Evolutionary conservation across 2,797 vertebrate species (phyloP).

Genomic region (Pygocentrus nattereri): DNA sequence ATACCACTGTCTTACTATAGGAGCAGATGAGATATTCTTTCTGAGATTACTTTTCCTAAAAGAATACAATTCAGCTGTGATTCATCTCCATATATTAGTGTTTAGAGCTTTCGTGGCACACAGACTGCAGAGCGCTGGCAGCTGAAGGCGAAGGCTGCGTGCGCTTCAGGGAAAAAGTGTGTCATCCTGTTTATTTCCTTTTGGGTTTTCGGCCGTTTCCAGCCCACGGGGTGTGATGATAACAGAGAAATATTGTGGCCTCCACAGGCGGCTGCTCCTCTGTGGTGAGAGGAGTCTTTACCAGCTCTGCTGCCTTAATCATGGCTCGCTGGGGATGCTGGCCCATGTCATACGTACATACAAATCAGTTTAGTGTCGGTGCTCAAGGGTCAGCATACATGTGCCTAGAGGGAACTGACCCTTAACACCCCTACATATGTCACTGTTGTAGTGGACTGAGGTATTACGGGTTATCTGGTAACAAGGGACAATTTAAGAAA

Average conservation of each 20-base stretch:
- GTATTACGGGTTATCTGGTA: neutral
- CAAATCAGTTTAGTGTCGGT: slow-evolving; percentile 66
- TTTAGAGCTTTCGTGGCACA: slow-evolving; percentile 21
- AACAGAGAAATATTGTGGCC: slow-evolving; percentile 69
- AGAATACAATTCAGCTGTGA: slow-evolving; percentile 22
- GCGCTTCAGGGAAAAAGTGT: slow-evolving; percentile 66
- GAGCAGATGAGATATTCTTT: neutral
- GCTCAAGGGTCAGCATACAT: slow-evolving; percentile 5
- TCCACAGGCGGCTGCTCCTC: slow-evolving; percentile 60
- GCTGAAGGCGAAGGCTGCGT: slow-evolving; percentile 33
- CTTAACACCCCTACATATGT: slow-evolving; percentile 1
- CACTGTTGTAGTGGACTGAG: neutral
- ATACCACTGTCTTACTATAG: slow-evolving; percentile 13
- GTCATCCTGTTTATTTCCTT: slow-evolving; percentile 76
- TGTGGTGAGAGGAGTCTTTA: neutral
- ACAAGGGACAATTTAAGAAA: neutral
- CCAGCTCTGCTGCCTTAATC: slow-evolving; percentile 62
- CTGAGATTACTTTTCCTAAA: slow-evolving; percentile 21
- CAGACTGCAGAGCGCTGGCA: neutral
- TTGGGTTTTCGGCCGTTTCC: slow-evolving; percentile 69
- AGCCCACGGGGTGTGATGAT: slow-evolving; percentile 70
- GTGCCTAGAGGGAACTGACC: slow-evolving; percentile 4
- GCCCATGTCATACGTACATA: slow-evolving; percentile 34
- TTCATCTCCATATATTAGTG: slow-evolving; percentile 19
- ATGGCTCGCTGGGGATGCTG: slow-evolving; percentile 65